phyloP scores from a whole-genome alignment of 2,113 vertebrate genomes.

The Callionymus lyra region DNA sequence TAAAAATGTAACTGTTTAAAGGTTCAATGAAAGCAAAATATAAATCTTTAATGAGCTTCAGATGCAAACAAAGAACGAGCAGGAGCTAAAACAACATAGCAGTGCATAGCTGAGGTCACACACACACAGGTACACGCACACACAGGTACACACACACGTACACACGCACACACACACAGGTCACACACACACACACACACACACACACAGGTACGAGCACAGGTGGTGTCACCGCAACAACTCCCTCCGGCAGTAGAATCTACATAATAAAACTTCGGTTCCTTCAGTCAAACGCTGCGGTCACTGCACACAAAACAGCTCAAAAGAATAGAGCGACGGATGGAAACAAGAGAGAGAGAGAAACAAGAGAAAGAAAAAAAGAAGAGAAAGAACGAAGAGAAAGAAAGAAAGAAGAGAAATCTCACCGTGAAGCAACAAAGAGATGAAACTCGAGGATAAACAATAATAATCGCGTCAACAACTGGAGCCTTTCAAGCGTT shows the following conservation, averaged over 20 bases:
- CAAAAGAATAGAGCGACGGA: not conserved
- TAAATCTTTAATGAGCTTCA: too few relatives aligned
- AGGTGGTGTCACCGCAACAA: constrained; percentile 53
- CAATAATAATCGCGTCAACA: too few relatives aligned
- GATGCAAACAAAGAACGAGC: not conserved
- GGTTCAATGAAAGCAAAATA: too few relatives aligned
- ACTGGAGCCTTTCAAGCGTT: too few relatives aligned
- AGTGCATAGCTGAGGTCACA: constrained; percentile 11
- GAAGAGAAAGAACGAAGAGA: not conserved
- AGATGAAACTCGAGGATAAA: too few relatives aligned
- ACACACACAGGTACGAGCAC: constrained; percentile 14
- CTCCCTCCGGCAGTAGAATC: constrained; percentile 45
- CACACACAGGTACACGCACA: constrained; percentile 29
- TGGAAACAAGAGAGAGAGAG: not conserved
- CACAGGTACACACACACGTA: too few relatives aligned
- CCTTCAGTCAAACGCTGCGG: constrained; percentile 56
- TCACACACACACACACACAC: constrained; percentile 1
- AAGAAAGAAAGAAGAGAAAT: constrained; percentile 3
- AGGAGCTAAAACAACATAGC: constrained; percentile 33
- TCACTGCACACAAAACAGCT: constrained; percentile 1
- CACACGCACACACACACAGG: too few relatives aligned
- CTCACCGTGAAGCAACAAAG: constrained; percentile 17
- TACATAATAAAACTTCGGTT: constrained; percentile 40
- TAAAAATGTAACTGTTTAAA: too few relatives aligned
- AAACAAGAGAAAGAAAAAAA: not conserved